Percentiles rank a stretch among this genome's conserved stretches.
phyloP scores from a whole-genome alignment of 2,113 vertebrate genomes.

The Cromileptes altivelis region DNA sequence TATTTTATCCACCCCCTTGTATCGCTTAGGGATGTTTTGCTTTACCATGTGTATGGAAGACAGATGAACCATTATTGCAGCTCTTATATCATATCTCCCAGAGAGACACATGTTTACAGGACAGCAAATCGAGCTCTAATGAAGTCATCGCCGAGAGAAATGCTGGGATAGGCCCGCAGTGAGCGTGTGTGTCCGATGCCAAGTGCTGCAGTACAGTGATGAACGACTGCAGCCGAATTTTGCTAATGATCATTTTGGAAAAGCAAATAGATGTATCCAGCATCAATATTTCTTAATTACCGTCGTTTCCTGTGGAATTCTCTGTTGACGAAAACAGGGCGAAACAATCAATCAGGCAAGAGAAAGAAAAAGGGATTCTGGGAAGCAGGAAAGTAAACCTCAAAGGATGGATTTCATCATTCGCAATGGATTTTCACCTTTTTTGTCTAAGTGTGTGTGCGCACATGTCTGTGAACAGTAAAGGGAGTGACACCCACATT shows the following conservation, averaged over 20 bases:
- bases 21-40: slow-evolving; percentile 49
- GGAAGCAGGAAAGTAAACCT: slow-evolving; percentile 61
- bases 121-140: slow-evolving; percentile 71
- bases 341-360: slow-evolving; percentile 73
- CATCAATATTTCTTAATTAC: slow-evolving; percentile 84
- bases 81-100: slow-evolving; percentile 73
- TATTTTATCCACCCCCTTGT: slow-evolving; percentile 15
- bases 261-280: slow-evolving; percentile 85
- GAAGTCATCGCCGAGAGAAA: slow-evolving; percentile 76
- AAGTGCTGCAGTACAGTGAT: slow-evolving; percentile 78
- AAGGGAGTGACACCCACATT: slow-evolving; percentile 46
- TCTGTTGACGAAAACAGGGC: slow-evolving; percentile 76
- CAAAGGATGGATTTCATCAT: slow-evolving; percentile 68
- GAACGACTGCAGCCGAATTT: slow-evolving; percentile 72
- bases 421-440: slow-evolving; percentile 55
- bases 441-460: slow-evolving; percentile 49
- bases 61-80: slow-evolving; percentile 56
- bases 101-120: slow-evolving; percentile 75
- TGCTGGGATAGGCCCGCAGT: slow-evolving; percentile 70
- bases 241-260: slow-evolving; percentile 83
- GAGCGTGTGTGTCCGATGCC: slow-evolving; percentile 67
- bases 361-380: slow-evolving; percentile 47
- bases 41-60: slow-evolving; percentile 60
- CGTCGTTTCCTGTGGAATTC: slow-evolving; percentile 82
- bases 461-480: slow-evolving; percentile 38